Evolutionary conservation across 2,113 vertebrate species (phyloP).

Genomic region (Vulpes ferrilata): DNA sequence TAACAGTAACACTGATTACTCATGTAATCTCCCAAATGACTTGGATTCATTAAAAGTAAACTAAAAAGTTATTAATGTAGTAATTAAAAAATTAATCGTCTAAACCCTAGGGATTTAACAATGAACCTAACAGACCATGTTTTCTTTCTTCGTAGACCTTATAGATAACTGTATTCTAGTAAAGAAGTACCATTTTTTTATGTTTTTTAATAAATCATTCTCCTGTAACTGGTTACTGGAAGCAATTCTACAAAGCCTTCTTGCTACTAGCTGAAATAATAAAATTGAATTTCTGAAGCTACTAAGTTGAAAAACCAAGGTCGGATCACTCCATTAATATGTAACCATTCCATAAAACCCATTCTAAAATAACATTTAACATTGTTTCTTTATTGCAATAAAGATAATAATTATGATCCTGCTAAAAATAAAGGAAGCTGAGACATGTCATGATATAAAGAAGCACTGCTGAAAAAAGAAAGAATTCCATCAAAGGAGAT

Average conservation of each 20-base stretch:
- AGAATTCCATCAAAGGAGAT: background rate
- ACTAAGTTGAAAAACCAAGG: background rate
- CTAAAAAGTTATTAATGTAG: constrained; percentile 29
- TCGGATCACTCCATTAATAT: background rate
- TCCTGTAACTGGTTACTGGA: background rate
- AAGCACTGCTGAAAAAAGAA: background rate
- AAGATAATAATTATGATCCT: background rate
- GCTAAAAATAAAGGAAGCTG: background rate
- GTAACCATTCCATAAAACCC: background rate
- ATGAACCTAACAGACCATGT: background rate
- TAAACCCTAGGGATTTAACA: background rate
- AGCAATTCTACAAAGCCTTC: background rate
- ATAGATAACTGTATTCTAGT: background rate
- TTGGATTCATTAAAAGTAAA: constrained; percentile 36
- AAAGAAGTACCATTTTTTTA: background rate
- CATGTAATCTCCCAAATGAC: constrained; percentile 43
- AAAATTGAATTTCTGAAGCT: constrained; percentile 17
- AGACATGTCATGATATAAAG: background rate
- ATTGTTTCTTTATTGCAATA: background rate
- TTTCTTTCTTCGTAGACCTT: background rate
- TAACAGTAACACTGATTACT: constrained; percentile 48
- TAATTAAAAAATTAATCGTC: constrained; percentile 53
- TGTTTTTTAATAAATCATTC: background rate
- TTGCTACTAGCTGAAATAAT: background rate
- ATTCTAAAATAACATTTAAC: background rate